Evolutionary conservation across 2,888 invertebrate genomes (phyloP), one percentile per base, ranked within the genome.

Genomic region (Charanyca ferruginea): DNA sequence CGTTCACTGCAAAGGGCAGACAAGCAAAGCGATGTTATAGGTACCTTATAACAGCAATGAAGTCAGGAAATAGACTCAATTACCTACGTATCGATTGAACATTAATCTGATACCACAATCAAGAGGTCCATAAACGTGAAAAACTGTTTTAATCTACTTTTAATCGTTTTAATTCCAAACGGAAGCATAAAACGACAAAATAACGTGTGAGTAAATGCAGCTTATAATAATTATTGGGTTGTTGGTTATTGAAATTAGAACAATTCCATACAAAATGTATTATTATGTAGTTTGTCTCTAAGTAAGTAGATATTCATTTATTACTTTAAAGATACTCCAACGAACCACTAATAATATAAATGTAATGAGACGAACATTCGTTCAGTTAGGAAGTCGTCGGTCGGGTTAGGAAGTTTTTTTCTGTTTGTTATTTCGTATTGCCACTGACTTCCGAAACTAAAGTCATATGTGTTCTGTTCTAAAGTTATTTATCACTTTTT

Each of bases 51-150:
- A 65, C 73, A 79, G 79, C 77, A 75, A 75, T 83, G 83, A 84
- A 84, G 79, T 82, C 77, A 81, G 87, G 81, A 85, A 87, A 88
- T 87, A 83, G 86, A 87, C 88, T 87, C 89, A 87, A 89, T 91
- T 92, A 89, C 83, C 83, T 73, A 80, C 78, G 77, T 80, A 86
- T 85, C 83, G 84, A 82, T 81, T 80, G 79, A 67, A 71, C 82
- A 83, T 84, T 87, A 85, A 91, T 90, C 85, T 85, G 72, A 78
- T 75, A 80, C 77, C 73, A 77, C 73, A 84, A 84, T 85, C 84
- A 74, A 79, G 74, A 62, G 71, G 63, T 51, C 75, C 64, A 68
- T 77, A 76, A 72, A 75, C 62, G 78, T 73, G 63, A 83, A 79
- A 73, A 70, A 73, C 59, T 64, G 58, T 58, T 70, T 60, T 63